Evolutionary conservation across 1,140 invertebrate genomes (phyloP).

Genomic region (Adoxophyes honmai): DNA sequence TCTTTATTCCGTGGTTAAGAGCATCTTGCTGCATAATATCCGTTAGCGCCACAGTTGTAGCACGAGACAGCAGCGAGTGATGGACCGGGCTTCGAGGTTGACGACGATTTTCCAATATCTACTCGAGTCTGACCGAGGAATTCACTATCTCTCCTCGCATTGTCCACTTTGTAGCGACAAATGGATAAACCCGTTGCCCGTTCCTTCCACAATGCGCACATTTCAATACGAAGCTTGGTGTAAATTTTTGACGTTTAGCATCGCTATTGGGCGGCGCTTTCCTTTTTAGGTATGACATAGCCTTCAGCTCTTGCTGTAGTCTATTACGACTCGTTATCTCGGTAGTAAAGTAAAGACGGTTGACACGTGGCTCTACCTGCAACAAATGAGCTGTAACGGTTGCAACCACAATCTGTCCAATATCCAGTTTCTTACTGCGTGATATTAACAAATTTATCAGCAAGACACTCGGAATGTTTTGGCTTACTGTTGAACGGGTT

Average conservation of each 20-base stretch:
- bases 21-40: background rate
- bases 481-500: background rate
- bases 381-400: constrained; percentile 3
- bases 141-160: no score
- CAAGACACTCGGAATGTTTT: background rate
- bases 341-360: background rate
- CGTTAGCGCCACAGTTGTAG: background rate
- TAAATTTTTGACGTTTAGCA: background rate
- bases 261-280: background rate
- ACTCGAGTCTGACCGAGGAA: no score
- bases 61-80: background rate
- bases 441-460: background rate
- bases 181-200: no score
- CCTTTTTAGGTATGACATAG: background rate
- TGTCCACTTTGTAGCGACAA: no score
- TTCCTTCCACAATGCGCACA: background rate
- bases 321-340: background rate
- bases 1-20: no score
- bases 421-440: background rate
- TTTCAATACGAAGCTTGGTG: background rate
- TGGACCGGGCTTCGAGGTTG: background rate
- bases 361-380: background rate
- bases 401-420: background rate
- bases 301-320: constrained; percentile 5
- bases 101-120: no score